A percentile compares a stretch with the other conserved stretches of the same genome.
Evolutionary conservation across 37 sponge, comb jelly and placozoan genomes (phyloP).

Genomic region (Crambe crambe): DNA sequence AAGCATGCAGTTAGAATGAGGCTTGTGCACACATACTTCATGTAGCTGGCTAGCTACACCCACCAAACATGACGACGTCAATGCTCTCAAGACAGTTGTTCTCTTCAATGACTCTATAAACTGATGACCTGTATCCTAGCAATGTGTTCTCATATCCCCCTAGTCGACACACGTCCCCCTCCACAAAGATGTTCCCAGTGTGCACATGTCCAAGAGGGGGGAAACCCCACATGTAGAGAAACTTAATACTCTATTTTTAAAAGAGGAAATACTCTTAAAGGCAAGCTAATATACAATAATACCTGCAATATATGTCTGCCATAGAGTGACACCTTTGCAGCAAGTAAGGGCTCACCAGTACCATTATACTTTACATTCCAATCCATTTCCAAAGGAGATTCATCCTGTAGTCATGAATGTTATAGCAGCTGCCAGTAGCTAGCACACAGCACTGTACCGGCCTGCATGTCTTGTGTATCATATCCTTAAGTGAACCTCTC

Average conservation of each 20-base stretch:
- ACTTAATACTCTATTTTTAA: slow-evolving; percentile 32
- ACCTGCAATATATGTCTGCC: too few species aligned
- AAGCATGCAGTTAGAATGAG: not conserved
- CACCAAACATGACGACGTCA: slow-evolving; percentile 62
- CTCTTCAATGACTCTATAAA: not conserved
- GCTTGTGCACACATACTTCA: not conserved
- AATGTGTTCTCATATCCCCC: slow-evolving; percentile 63
- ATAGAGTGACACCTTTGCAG: too few species aligned
- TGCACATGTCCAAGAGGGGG: slow-evolving; percentile 56
- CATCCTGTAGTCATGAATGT: too few species aligned
- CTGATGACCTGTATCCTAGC: slow-evolving; percentile 54
- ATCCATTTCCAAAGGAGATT: too few species aligned
- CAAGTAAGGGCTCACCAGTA: too few species aligned
- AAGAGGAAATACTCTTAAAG: too few species aligned
- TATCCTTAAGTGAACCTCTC: too few species aligned
- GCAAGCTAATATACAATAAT: too few species aligned
- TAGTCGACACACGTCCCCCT: slow-evolving; percentile 32
- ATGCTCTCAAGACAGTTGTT: slow-evolving; percentile 2
- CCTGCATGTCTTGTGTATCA: too few species aligned
- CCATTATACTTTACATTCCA: too few species aligned
- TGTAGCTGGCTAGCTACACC: not conserved
- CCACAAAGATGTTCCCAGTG: slow-evolving; percentile 61
- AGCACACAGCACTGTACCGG: too few species aligned
- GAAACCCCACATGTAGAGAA: slow-evolving; percentile 51
- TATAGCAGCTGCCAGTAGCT: too few species aligned